Percentiles rank a stretch among this genome's conserved stretches.
These are phyloP conservation scores for Entomobrya proxima DNA, from an alignment of 2,888 invertebrate genomes.

Conservation along the genomic window DNA sequence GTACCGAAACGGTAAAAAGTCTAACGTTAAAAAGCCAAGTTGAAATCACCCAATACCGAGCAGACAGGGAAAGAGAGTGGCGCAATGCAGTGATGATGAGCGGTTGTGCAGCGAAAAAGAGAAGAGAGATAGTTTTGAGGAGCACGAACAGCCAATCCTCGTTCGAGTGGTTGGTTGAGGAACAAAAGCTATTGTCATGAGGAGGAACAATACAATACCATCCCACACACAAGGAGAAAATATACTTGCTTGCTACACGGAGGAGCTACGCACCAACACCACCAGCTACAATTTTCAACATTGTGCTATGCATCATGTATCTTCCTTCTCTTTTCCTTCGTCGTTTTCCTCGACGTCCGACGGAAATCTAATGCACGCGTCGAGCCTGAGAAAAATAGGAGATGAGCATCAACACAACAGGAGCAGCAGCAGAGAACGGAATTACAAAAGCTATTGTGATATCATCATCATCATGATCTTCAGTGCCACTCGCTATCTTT, in stretches of 20 bases:
- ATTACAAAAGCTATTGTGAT: constrained; percentile 52
- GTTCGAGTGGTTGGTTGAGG: constrained; percentile 54
- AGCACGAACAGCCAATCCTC: constrained; percentile 60
- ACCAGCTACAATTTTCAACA: not conserved
- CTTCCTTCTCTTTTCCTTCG: constrained; percentile 41
- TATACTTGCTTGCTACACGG: not conserved
- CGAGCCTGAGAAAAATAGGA: not conserved
- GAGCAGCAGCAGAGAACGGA: not conserved
- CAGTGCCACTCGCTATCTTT: constrained; percentile 1
- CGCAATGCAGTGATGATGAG: constrained; percentile 27
- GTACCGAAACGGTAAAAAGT: not conserved
- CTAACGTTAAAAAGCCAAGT: constrained; percentile 3
- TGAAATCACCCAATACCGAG: constrained; percentile 14
- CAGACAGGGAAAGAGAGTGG: constrained; percentile 39
- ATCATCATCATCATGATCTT: constrained; percentile 23
- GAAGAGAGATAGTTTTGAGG: constrained; percentile 40
- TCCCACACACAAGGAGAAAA: constrained; percentile 53
- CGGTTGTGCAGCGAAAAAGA: constrained; percentile 12
- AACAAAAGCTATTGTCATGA: constrained; percentile 73
- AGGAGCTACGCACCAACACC: not conserved
- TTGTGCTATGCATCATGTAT: too few species aligned
- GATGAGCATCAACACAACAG: not conserved
- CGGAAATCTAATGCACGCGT: constrained; percentile 44
- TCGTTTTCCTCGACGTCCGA: constrained; percentile 41
- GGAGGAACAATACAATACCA: constrained; percentile 68